These are phyloP conservation scores for Notospermus geniculatus DNA, from an alignment of 1,140 invertebrate species.

Conservation along the genomic window DNA sequence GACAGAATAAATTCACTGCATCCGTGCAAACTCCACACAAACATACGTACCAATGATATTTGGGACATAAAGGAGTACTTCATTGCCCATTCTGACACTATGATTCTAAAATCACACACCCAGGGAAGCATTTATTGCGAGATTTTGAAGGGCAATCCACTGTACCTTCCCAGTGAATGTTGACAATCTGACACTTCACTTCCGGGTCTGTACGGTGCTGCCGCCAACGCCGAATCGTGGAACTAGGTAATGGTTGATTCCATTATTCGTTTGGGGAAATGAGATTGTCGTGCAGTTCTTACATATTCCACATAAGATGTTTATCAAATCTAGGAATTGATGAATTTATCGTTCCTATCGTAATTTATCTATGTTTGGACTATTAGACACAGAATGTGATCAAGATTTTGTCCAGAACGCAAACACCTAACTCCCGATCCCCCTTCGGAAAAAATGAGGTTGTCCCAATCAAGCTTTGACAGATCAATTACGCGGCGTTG, in stretches of 20 bases:
- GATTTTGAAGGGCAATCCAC: no score
- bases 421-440: background rate
- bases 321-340: no score
- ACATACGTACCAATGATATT: conserved; percentile 22
- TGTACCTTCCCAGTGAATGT: background rate
- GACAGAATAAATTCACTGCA: background rate
- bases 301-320: no score
- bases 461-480: background rate
- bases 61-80: conserved; percentile 21
- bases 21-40: background rate
- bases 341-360: no score
- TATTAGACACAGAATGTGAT: no score
- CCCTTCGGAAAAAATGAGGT: background rate
- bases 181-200: conserved; percentile 4
- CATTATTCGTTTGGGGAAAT: background rate
- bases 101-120: no score
- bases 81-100: conserved; percentile 13
- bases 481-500: background rate
- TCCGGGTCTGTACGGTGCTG: background rate
- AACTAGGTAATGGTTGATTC: background rate
- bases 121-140: no score
- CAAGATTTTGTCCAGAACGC: background rate
- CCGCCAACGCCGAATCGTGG: background rate
- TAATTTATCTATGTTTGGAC: no score
- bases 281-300: no score